Conservation (phyloP, 2,797 vertebrate species). For the Clarias platycephalus region DNA sequence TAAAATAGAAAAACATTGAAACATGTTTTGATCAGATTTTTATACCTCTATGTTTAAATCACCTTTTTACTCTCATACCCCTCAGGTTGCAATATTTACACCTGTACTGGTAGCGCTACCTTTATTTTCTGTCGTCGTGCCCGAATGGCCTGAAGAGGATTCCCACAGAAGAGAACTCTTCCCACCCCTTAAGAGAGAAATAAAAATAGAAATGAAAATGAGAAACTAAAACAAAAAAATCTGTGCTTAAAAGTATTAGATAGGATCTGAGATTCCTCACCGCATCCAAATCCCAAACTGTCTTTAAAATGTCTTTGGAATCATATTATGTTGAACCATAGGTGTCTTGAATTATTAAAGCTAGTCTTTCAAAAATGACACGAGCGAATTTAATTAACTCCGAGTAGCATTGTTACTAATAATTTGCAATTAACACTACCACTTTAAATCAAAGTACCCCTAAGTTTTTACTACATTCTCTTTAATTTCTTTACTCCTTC, state of each 20-base stretch:
- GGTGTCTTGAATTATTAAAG: neutral
- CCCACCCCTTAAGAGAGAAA: conserved; percentile 74
- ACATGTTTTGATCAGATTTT: neutral
- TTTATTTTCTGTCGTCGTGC: conserved; percentile 77
- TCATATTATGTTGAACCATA: neutral
- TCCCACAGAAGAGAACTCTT: conserved; percentile 85
- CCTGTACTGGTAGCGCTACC: conserved; percentile 64
- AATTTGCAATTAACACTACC: neutral
- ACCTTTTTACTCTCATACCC: neutral
- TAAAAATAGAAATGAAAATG: neutral
- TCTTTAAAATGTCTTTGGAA: neutral
- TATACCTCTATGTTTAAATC: neutral
- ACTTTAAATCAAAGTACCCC: neutral
- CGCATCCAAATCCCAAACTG: neutral
- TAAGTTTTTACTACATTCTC: neutral
- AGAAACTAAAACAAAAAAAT: neutral
- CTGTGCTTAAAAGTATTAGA: neutral
- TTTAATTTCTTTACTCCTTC: neutral
- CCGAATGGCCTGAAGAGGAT: conserved; percentile 82
- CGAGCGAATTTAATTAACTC: neutral
- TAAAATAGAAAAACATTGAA: conserved; percentile 13
- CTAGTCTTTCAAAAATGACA: neutral
- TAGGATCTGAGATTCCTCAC: neutral
- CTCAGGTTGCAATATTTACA: neutral
- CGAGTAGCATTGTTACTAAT: neutral